Evolutionary conservation across 1,140 invertebrate genomes (phyloP).

Genomic region (Drosophila rufa): DNA sequence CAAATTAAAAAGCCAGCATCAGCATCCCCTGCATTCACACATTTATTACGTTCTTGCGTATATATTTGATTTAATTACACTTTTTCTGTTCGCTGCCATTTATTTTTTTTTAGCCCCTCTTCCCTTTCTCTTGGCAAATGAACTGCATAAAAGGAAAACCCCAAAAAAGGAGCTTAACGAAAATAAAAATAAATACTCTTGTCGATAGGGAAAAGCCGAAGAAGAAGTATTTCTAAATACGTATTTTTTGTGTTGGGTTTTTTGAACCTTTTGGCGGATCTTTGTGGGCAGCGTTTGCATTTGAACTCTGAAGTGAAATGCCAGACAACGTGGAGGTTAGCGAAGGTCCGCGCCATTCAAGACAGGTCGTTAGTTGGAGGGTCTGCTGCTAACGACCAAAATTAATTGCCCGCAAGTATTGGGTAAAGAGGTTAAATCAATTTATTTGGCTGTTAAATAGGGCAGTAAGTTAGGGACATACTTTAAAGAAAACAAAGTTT

Average conservation of each 20-base stretch:
- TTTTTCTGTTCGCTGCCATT: slow-evolving; percentile 26
- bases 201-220: slow-evolving; percentile 41
- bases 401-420: slow-evolving; percentile 33
- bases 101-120: slow-evolving; percentile 12
- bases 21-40: slow-evolving; percentile 23
- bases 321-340: slow-evolving; percentile 14
- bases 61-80: slow-evolving; percentile 77
- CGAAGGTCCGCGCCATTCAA: slow-evolving; percentile 19
- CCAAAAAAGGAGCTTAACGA: slow-evolving; percentile 26
- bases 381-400: slow-evolving; percentile 27
- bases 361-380: slow-evolving; percentile 2
- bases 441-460: background rate
- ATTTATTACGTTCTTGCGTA: slow-evolving; percentile 7
- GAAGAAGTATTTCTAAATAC: slow-evolving; percentile 54
- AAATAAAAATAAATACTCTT: slow-evolving; percentile 38
- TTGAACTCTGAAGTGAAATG: slow-evolving; percentile 5
- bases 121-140: slow-evolving; percentile 48
- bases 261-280: slow-evolving; percentile 29
- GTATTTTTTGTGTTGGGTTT: slow-evolving; percentile 19
- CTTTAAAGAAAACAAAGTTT: background rate
- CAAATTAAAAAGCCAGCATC: slow-evolving; percentile 56
- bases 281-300: slow-evolving; percentile 30
- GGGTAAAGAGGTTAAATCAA: background rate
- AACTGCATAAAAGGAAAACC: slow-evolving; percentile 46
- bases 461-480: background rate